Evolutionary conservation across 2,888 invertebrate species (phyloP).

Genomic region (Drosophila austrosaltans): DNA sequence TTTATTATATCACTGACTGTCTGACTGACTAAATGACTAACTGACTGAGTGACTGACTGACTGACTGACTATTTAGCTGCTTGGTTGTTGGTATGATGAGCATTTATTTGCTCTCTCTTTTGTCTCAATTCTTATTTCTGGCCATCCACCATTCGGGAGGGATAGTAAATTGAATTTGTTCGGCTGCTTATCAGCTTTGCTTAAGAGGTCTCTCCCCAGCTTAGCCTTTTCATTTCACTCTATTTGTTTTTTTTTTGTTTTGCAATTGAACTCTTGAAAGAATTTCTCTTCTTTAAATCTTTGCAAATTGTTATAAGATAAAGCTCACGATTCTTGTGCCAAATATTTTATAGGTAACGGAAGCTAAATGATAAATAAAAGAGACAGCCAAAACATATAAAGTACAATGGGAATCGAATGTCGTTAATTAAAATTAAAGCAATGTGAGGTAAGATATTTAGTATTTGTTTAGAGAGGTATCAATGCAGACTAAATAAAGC

Average conservation of each 20-base stretch:
- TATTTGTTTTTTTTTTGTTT: conserved; percentile 20
- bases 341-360: conserved; percentile 32
- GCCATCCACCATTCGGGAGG: conserved; percentile 23
- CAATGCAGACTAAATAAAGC: no score
- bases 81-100: not conserved
- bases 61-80: conserved; percentile 1
- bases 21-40: conserved; percentile 16
- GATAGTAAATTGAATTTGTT: conserved; percentile 52
- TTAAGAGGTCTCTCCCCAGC: conserved; percentile 14
- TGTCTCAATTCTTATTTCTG: conserved; percentile 23
- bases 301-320: conserved; percentile 32
- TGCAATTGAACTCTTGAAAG: conserved; percentile 16
- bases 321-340: conserved; percentile 16
- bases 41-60: not conserved
- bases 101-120: not conserved
- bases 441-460: no score
- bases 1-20: conserved; percentile 51
- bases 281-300: conserved; percentile 18
- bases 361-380: conserved; percentile 7
- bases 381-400: conserved; percentile 8
- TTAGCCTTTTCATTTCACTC: conserved; percentile 25
- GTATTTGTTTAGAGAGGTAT: no score
- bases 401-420: not conserved
- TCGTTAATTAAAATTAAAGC: not conserved
- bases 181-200: conserved; percentile 48